Evolutionary conservation across 1,140 invertebrate species (phyloP), one percentile per base, ranked within the genome.

Genomic region (Macrobrachium rosenbergii): DNA sequence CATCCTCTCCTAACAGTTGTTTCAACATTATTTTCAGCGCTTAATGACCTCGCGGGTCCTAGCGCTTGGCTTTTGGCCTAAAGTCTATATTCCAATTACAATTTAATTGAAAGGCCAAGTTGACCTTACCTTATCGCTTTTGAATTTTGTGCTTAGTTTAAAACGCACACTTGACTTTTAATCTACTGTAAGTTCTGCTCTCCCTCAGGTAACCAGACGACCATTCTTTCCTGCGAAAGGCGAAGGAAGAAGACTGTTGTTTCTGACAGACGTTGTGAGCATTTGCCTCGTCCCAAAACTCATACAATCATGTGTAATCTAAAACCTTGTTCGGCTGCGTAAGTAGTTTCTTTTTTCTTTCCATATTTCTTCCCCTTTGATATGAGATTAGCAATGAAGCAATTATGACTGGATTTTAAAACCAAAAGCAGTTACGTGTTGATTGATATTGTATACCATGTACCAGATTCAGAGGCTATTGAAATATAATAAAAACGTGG

Each of bases 181-280:
- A 16, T 11, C 23, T 52, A n/a, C 23, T 37, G 5, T 6, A 2
- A 76, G 6, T 19, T 23, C 11, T n/a, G 19, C 17, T 8, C 8
- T 23, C 2, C 60, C 12, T 2, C 58, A 87, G 84, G 84, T 11
- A 87, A 87, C 59, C 78, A 87, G 84, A 87, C 84, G 7, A 77
- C 67, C 11, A 87, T 87, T 45, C 23, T 87, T 10, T 87, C 84
- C 17, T 87, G 84, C 45, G 84, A 87, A 79, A 81, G 67, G 78
- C 80, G 72, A 60, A 87, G 78, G 59, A 87, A 82, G n/a, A 82
- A 82, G 58, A 87, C 72, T 63, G 88, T 88, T 0, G 76, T 86
- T 3, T 17, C 88, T 5, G 88, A 88, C 23, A 62, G 80, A 2
- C 72, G 79, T 16, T 88, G 88, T 60, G 59, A 73, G 21, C 83